These are phyloP conservation scores for Baccha elongata DNA, from an alignment of 2,888 invertebrate species.

Conservation along the genomic window DNA sequence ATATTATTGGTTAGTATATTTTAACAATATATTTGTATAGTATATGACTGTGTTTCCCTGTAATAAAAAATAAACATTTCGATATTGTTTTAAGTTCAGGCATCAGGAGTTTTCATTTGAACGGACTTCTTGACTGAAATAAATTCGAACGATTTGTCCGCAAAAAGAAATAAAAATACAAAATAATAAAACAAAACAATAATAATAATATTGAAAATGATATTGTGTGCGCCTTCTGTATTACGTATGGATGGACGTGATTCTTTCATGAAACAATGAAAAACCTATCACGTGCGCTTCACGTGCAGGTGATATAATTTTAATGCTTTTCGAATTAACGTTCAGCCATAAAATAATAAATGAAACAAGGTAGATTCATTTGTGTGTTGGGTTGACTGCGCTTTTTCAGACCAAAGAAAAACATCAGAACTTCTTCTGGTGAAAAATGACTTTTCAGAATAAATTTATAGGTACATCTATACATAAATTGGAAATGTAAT, in stretches of 20 bases:
- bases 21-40: neutral
- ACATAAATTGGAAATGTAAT: too few relatives aligned
- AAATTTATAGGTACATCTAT: too few relatives aligned
- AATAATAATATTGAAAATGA: conserved; percentile 47
- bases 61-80: conserved; percentile 55
- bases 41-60: neutral
- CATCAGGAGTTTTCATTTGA: too few relatives aligned
- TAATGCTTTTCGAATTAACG: conserved; percentile 17
- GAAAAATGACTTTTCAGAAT: too few relatives aligned
- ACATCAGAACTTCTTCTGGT: too few relatives aligned
- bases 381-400: neutral
- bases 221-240: conserved; percentile 37
- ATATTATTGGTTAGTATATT: neutral
- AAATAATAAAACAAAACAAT: conserved; percentile 54
- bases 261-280: neutral
- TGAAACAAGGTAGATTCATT: neutral
- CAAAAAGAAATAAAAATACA: conserved; percentile 33
- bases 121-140: conserved; percentile 42
- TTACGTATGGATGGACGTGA: conserved; percentile 9
- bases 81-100: conserved; percentile 52
- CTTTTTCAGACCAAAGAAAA: neutral
- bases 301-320: conserved; percentile 17
- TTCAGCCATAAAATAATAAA: conserved; percentile 14
- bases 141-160: conserved; percentile 47
- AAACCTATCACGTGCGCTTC: too few relatives aligned